Conservation (phyloP, 2,888 invertebrate species). For the Incurvaria masculella region DNA sequence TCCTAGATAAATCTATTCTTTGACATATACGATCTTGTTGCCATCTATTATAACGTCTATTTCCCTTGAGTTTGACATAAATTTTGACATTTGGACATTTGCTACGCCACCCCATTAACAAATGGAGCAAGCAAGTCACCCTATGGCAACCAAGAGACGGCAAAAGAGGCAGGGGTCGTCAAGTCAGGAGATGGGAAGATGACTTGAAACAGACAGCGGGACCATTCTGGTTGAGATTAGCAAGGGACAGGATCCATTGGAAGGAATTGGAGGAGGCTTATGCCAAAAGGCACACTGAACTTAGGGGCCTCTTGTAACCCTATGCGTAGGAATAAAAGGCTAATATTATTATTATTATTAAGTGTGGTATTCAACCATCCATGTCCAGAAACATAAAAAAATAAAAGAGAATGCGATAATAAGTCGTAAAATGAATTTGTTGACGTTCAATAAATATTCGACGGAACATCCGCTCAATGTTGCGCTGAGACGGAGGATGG, state of each 20-base stretch:
- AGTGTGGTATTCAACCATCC: too few relatives aligned
- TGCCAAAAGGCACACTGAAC: conserved; percentile 4
- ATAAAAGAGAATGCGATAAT: too few relatives aligned
- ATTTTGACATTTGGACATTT: conserved; percentile 9
- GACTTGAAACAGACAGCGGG: conserved; percentile 2
- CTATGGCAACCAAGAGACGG: conserved; percentile 9
- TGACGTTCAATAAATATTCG: too few relatives aligned
- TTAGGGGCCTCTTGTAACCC: too few relatives aligned
- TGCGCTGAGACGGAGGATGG: too few relatives aligned
- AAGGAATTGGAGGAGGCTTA: too few relatives aligned
- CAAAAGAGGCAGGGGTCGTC: conserved; percentile 7
- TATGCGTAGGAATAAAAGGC: too few relatives aligned
- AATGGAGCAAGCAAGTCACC: conserved; percentile 9
- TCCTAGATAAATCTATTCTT: conserved; percentile 1
- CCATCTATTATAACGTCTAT: neutral
- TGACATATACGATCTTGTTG: neutral
- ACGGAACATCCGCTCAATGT: too few relatives aligned
- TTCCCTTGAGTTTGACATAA: conserved; percentile 1
- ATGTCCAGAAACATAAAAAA: too few relatives aligned
- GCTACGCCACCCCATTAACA: conserved; percentile 9
- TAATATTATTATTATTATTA: too few relatives aligned
- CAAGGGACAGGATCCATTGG: conserved; percentile 6
- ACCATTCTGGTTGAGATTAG: conserved; percentile 4
- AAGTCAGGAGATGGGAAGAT: conserved; percentile 7
- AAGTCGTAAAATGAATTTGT: too few relatives aligned